Evolutionary conservation across 2,797 vertebrate species (phyloP).

Genomic region (Ctenopoma multispine): DNA sequence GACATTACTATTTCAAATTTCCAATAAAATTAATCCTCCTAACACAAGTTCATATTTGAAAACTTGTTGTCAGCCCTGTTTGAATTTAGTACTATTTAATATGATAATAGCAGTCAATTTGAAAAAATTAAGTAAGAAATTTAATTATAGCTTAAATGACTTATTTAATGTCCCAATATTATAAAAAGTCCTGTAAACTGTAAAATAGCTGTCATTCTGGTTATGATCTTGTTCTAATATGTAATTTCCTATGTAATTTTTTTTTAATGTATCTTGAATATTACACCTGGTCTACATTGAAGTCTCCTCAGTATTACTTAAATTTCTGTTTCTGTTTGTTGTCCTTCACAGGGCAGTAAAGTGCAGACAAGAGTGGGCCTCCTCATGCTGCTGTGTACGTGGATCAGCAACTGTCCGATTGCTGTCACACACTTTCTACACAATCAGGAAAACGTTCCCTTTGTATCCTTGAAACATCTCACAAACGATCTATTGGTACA

Average conservation of each 20-base stretch:
- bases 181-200: background rate
- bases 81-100: background rate
- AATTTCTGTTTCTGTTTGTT: conserved; percentile 18
- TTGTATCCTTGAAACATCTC: conserved; percentile 92
- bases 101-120: background rate
- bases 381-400: conserved; percentile 97
- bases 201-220: background rate
- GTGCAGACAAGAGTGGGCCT: conserved; percentile 97
- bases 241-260: background rate
- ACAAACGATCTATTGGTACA: background rate
- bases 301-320: background rate
- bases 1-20: no score
- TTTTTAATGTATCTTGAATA: background rate
- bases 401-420: conserved; percentile 97
- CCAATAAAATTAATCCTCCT: background rate
- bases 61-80: background rate
- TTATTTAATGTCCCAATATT: no score
- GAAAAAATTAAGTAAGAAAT: no score
- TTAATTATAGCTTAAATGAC: no score
- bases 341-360: conserved; percentile 92
- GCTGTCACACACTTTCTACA: conserved; percentile 98
- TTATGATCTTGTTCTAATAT: background rate
- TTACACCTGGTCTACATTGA: background rate
- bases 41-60: background rate
- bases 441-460: conserved; percentile 96